Evolutionary conservation across 1,140 invertebrate species (phyloP).

Genomic region (Lucilia cuprina): DNA sequence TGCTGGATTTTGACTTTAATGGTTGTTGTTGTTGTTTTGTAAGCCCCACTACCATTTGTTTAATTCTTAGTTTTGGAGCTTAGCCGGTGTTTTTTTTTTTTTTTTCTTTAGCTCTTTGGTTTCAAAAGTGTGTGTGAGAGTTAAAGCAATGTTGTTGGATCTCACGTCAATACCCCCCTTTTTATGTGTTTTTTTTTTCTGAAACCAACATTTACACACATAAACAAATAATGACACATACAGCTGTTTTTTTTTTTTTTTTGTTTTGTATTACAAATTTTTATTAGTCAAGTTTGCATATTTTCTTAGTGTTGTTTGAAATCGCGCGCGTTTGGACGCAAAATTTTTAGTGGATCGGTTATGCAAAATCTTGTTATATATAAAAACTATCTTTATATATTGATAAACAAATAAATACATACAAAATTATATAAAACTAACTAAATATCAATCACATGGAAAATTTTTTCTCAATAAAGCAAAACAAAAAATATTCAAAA

Average conservation of each 20-base stretch:
- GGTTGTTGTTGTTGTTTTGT: too few relatives aligned
- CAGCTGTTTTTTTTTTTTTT: constrained; percentile 1
- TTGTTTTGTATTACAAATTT: background rate
- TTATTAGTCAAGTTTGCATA: constrained; percentile 29
- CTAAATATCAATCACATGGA: too few relatives aligned
- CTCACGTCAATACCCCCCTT: background rate
- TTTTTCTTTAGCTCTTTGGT: background rate
- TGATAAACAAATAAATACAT: background rate
- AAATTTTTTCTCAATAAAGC: background rate
- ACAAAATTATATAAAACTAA: too few relatives aligned
- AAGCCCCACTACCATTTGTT: constrained; percentile 15
- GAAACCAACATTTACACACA: background rate
- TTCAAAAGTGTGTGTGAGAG: background rate
- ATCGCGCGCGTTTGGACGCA: constrained; percentile 32
- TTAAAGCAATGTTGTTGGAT: background rate
- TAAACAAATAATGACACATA: background rate
- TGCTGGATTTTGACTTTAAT: background rate
- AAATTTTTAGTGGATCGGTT: background rate
- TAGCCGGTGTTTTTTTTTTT: background rate
- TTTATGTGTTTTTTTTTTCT: too few relatives aligned
- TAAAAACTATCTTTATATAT: background rate
- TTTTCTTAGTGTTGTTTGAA: constrained; percentile 27
- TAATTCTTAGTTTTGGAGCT: background rate
- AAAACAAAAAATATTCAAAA: background rate
- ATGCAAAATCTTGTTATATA: background rate